A percentile compares a stretch with the other conserved stretches of the same genome.
Evolutionary conservation across 2,797 vertebrate species (phyloP).

Genomic region (Enteromius fasciolatus): DNA sequence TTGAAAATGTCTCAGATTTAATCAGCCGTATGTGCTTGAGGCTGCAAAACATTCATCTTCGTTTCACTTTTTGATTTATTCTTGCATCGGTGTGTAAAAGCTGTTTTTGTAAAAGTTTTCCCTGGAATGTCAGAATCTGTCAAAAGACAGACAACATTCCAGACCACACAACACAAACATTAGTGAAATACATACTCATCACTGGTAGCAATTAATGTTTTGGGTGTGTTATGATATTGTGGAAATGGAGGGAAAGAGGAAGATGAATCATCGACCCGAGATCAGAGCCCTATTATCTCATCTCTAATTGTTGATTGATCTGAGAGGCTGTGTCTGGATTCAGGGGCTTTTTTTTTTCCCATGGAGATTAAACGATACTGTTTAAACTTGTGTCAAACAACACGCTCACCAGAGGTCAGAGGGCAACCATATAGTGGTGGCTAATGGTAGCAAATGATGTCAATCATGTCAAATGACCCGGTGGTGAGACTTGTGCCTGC

Average conservation of each 20-base stretch:
- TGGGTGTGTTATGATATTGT: constrained; percentile 22
- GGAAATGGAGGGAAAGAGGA: background rate
- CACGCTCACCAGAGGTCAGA: constrained; percentile 76
- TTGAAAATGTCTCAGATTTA: constrained; percentile 37
- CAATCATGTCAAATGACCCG: constrained; percentile 81
- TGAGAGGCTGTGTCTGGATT: constrained; percentile 66
- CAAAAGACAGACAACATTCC: constrained; percentile 24
- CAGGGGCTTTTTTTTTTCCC: constrained; percentile 73
- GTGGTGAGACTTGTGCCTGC: constrained; percentile 70
- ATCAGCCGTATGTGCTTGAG: constrained; percentile 14
- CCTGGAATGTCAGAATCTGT: constrained; percentile 4
- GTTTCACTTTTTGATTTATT: constrained; percentile 30
- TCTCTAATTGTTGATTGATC: constrained; percentile 77
- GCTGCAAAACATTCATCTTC: constrained; percentile 10
- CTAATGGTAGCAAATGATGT: constrained; percentile 86
- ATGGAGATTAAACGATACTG: constrained; percentile 80
- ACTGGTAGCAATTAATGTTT: constrained; percentile 20
- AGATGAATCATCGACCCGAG: constrained; percentile 67
- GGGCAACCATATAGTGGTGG: constrained; percentile 80
- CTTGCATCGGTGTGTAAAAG: constrained; percentile 36
- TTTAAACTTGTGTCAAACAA: constrained; percentile 80
- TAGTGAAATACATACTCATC: constrained; percentile 1
- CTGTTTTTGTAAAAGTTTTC: constrained; percentile 20
- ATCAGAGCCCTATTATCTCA: constrained; percentile 71
- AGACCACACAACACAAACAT: constrained; percentile 15